Conservation (phyloP, 2,797 vertebrate species). For the Melanotaenia boesemani region DNA sequence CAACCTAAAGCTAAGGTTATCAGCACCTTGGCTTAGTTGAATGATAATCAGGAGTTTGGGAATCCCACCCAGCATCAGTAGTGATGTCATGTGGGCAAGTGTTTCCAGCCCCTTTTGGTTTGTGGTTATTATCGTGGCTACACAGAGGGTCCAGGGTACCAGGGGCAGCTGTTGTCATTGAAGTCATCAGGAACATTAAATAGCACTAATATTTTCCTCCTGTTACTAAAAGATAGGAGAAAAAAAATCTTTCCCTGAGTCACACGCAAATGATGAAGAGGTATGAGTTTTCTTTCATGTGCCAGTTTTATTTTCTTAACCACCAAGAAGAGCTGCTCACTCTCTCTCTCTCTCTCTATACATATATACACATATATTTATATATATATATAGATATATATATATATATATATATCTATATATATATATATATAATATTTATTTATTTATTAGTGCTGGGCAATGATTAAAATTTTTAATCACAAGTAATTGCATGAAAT, state of each 20-base stretch:
- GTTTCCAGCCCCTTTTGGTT: slow-evolving; percentile 30
- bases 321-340: neutral
- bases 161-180: slow-evolving; percentile 45
- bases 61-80: slow-evolving; percentile 11
- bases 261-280: slow-evolving; percentile 4
- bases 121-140: slow-evolving; percentile 32
- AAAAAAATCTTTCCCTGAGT: slow-evolving; percentile 12
- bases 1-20: neutral
- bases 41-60: slow-evolving; percentile 22
- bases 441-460: too few relatives aligned
- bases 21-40: slow-evolving; percentile 21
- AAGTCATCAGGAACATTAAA: slow-evolving; percentile 21
- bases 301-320: neutral
- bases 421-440: too few relatives aligned
- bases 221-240: slow-evolving; percentile 1
- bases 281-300: slow-evolving; percentile 13
- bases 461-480: too few relatives aligned
- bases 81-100: slow-evolving; percentile 7
- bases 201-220: slow-evolving; percentile 19
- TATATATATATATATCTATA: too few relatives aligned
- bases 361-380: too few relatives aligned
- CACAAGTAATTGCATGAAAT: too few relatives aligned
- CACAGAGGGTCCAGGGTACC: slow-evolving; percentile 12
- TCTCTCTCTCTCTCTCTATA: too few relatives aligned
- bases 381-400: too few relatives aligned